These are phyloP conservation scores for Ophioninae sp. DNA, from an alignment of 2,888 invertebrate species.

Conservation along the genomic window DNA sequence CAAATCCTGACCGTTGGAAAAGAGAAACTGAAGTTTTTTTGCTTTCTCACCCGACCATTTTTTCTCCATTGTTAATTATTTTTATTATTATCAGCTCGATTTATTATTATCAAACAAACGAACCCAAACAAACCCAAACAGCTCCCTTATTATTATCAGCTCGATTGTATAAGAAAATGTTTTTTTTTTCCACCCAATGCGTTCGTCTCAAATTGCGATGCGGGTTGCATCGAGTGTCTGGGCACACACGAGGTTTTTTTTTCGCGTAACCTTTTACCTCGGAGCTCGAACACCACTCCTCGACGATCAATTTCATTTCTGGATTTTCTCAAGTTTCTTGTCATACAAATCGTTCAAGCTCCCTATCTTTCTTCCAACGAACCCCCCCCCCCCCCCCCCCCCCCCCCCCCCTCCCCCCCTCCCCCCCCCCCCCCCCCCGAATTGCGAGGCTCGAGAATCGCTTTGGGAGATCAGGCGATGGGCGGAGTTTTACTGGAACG, in stretches of 20 bases:
- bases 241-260: slow-evolving; percentile 20
- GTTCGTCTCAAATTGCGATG: background rate
- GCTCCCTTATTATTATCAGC: background rate
- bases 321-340: slow-evolving; percentile 41
- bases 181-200: background rate
- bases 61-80: background rate
- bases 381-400: background rate
- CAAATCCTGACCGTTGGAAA: background rate
- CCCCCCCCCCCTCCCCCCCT: background rate
- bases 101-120: too few species aligned
- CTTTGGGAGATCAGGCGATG: slow-evolving; percentile 57
- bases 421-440: slow-evolving; percentile 3
- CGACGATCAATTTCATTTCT: slow-evolving; percentile 32
- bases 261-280: slow-evolving; percentile 7
- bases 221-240: background rate
- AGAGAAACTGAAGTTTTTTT: background rate
- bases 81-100: background rate
- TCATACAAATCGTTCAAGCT: slow-evolving; percentile 34
- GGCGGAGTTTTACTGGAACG: slow-evolving; percentile 52
- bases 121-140: too few species aligned
- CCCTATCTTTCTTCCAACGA: background rate
- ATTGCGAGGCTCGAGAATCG: slow-evolving; percentile 44
- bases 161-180: background rate
- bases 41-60: background rate
- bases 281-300: slow-evolving; percentile 25